These are phyloP conservation scores for Baccha elongata DNA, from an alignment of 2,888 invertebrate species.

Conservation along the genomic window DNA sequence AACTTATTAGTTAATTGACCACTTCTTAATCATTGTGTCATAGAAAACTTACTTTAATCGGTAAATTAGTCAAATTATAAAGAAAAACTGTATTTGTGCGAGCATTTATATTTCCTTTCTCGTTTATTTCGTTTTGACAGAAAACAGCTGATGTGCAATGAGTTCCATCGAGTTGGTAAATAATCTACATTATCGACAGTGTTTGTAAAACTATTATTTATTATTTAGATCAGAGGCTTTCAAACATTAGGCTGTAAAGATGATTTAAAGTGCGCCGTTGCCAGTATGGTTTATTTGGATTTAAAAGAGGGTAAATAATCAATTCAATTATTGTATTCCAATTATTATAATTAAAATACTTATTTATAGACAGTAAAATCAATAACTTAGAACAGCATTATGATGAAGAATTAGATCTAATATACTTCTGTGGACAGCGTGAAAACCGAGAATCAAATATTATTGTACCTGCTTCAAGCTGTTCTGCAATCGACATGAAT, in stretches of 20 bases:
- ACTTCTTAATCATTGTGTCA: no score
- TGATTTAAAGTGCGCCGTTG: conserved; percentile 82
- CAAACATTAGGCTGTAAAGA: conserved; percentile 82
- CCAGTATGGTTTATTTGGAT: conserved; percentile 84
- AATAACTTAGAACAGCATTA: conserved; percentile 74
- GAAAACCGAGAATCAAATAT: conserved; percentile 43
- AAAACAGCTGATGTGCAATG: conserved; percentile 22
- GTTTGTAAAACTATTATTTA: conserved; percentile 22
- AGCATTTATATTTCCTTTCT: no score
- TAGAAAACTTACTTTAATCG: no score
- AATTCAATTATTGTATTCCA: neutral
- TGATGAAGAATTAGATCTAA: conserved; percentile 70
- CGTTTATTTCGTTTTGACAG: conserved; percentile 11
- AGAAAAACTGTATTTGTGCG: no score
- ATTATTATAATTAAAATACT: neutral
- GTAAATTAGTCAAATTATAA: no score
- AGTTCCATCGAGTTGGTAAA: conserved; percentile 36
- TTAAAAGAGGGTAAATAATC: conserved; percentile 83
- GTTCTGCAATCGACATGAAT: conserved; percentile 75
- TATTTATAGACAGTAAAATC: conserved; percentile 26
- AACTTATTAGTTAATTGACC: no score
- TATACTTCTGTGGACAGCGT: conserved; percentile 75
- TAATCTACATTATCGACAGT: conserved; percentile 23
- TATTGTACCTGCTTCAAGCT: conserved; percentile 75
- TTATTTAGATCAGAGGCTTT: conserved; percentile 78